Percentiles rank a stretch among this genome's conserved stretches.
Conservation (phyloP, 2,797 vertebrate genomes). For the Melanotaenia boesemani region DNA sequence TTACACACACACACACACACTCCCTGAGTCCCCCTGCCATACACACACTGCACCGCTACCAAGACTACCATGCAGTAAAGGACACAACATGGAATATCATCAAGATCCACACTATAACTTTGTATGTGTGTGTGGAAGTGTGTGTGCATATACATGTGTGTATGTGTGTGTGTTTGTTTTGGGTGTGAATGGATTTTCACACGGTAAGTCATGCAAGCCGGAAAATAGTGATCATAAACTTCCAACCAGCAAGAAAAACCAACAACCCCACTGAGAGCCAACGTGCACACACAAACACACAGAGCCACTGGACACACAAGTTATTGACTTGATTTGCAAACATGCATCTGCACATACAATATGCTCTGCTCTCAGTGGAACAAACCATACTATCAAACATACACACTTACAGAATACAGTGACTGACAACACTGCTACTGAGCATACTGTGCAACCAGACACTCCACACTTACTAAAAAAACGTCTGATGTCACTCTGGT, state of each 20-base stretch:
- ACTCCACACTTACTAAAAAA: slow-evolving; percentile 72
- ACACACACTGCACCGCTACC: slow-evolving; percentile 61
- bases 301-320: slow-evolving; percentile 53
- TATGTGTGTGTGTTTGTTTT: slow-evolving; percentile 65
- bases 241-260: slow-evolving; percentile 80
- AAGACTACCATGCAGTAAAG: slow-evolving; percentile 73
- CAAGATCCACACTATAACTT: slow-evolving; percentile 73
- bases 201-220: slow-evolving; percentile 84
- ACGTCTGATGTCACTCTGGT: slow-evolving; percentile 77
- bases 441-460: slow-evolving; percentile 71
- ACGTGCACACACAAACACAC: slow-evolving; percentile 59
- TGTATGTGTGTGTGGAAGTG: slow-evolving; percentile 16
- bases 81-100: slow-evolving; percentile 79
- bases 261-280: slow-evolving; percentile 76
- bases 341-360: slow-evolving; percentile 29
- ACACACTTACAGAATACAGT: slow-evolving; percentile 39
- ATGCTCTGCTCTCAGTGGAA: slow-evolving; percentile 39
- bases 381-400: slow-evolving; percentile 47
- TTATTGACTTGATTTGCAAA: slow-evolving; percentile 38
- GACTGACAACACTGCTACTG: slow-evolving; percentile 69
- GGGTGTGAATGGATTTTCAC: slow-evolving; percentile 85
- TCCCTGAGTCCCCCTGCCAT: slow-evolving; percentile 44
- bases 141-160: slow-evolving; percentile 36
- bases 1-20: slow-evolving; percentile 34
- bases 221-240: slow-evolving; percentile 87